Conservation (phyloP, 2,888 invertebrate species). For the Conus canariensis region DNA sequence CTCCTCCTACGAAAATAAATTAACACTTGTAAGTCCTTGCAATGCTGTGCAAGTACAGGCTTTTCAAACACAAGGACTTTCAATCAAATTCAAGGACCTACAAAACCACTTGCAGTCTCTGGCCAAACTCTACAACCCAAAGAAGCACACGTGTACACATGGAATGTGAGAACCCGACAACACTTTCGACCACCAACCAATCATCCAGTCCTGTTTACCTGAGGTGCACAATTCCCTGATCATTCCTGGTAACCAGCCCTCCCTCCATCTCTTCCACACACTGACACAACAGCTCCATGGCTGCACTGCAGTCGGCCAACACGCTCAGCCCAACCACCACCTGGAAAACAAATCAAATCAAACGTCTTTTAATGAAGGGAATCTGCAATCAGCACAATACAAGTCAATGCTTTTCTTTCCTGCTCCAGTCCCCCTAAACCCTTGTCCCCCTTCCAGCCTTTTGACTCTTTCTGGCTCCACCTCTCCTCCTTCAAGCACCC, state of each 20-base stretch:
- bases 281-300: constrained; percentile 81
- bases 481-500: no score
- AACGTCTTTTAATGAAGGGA: not conserved
- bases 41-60: no score
- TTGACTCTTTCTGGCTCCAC: no score
- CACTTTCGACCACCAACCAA: no score
- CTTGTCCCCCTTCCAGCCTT: not conserved
- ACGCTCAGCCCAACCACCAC: constrained; percentile 83
- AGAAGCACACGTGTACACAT: no score
- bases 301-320: constrained; percentile 85
- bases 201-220: constrained; percentile 81
- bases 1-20: no score
- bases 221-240: constrained; percentile 87
- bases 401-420: not conserved
- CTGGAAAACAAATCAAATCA: constrained; percentile 52
- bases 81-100: no score
- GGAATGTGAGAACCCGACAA: no score
- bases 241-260: constrained; percentile 85
- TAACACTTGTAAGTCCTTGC: no score
- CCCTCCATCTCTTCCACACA: constrained; percentile 81
- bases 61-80: no score
- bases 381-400: not conserved
- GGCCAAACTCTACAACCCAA: no score
- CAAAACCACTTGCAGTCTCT: no score
- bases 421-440: not conserved